Percentiles rank a stretch among this genome's conserved stretches.
These are phyloP conservation scores for Myathropa florea DNA, from an alignment of 2,888 invertebrate species.

Conservation along the genomic window DNA sequence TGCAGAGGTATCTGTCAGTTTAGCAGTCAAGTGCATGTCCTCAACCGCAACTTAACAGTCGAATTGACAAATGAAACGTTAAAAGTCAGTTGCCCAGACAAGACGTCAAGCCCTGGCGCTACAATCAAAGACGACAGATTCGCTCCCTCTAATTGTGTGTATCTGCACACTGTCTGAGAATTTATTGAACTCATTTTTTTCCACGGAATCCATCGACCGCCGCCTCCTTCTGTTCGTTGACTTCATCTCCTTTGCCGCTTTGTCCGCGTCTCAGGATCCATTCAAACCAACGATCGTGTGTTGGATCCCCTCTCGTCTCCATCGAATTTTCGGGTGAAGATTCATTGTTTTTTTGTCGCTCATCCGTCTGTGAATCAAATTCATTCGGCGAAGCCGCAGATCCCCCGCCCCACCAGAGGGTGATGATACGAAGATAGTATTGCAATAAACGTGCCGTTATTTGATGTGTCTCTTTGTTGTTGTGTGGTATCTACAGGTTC, in stretches of 20 bases:
- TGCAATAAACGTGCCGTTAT: constrained; percentile 68
- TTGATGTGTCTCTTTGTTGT: constrained; percentile 27
- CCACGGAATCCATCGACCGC: constrained; percentile 1
- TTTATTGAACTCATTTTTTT: constrained; percentile 60
- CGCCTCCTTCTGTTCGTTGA: not conserved
- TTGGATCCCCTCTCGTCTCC: not conserved
- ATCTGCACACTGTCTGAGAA: constrained; percentile 58
- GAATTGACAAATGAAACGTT: constrained; percentile 26
- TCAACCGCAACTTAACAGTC: not conserved
- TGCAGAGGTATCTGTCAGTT: too few species aligned
- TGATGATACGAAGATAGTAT: constrained; percentile 29
- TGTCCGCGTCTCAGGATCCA: not conserved
- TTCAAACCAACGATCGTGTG: too few species aligned
- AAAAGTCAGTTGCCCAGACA: constrained; percentile 29
- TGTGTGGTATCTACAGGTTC: constrained; percentile 31
- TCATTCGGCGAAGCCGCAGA: constrained; percentile 28
- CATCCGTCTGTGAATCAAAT: constrained; percentile 55
- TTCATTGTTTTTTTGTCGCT: constrained; percentile 2
- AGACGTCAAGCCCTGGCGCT: constrained; percentile 57
- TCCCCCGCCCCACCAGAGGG: not conserved
- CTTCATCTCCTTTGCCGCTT: constrained; percentile 13
- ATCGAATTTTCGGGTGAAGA: not conserved
- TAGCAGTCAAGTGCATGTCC: not conserved
- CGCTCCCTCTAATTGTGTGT: constrained; percentile 56
- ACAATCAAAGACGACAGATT: constrained; percentile 59